phyloP scores from a whole-genome alignment of 2,888 invertebrate species.

The Sylvicola cinctus region DNA sequence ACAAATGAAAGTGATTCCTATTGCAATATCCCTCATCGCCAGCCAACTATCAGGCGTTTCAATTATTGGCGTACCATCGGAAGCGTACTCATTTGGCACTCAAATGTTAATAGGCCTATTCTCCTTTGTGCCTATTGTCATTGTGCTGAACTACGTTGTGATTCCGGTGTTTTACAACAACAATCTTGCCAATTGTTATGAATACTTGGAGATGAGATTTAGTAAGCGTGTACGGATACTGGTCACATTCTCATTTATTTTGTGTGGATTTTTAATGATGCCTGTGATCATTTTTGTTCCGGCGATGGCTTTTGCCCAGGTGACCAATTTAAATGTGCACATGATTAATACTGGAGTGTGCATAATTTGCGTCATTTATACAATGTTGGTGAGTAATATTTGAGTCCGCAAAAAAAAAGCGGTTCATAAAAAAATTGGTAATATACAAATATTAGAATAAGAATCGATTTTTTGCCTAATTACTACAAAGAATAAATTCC shows the following conservation, averaged over 20 bases:
- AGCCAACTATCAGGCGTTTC: constrained; percentile 33
- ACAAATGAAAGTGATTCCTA: constrained; percentile 34
- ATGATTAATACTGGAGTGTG: constrained; percentile 30
- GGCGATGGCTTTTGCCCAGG: constrained; percentile 24
- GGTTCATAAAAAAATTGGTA: too few relatives aligned
- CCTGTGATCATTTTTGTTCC: constrained; percentile 21
- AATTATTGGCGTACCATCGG: constrained; percentile 31
- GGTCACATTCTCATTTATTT: constrained; percentile 16
- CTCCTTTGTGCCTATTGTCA: constrained; percentile 20
- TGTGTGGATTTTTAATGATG: constrained; percentile 15
- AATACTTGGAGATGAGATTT: constrained; percentile 22
- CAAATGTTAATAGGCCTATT: constrained; percentile 24
- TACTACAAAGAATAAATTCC: too few relatives aligned
- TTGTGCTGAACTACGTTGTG: constrained; percentile 20
- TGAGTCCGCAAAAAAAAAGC: background rate
- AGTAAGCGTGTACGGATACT: constrained; percentile 16
- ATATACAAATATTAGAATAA: too few relatives aligned
- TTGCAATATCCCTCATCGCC: constrained; percentile 40
- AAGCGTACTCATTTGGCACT: constrained; percentile 29
- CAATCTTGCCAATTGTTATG: constrained; percentile 28
- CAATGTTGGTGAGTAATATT: constrained; percentile 29
- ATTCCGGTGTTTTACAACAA: constrained; percentile 31
- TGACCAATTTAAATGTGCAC: constrained; percentile 33
- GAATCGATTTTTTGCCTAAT: too few relatives aligned
- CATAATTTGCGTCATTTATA: constrained; percentile 34